A percentile compares a stretch with the other conserved stretches of the same genome.
Evolutionary conservation across 2,888 invertebrate species (phyloP).

Genomic region (Thymelicus acteon): DNA sequence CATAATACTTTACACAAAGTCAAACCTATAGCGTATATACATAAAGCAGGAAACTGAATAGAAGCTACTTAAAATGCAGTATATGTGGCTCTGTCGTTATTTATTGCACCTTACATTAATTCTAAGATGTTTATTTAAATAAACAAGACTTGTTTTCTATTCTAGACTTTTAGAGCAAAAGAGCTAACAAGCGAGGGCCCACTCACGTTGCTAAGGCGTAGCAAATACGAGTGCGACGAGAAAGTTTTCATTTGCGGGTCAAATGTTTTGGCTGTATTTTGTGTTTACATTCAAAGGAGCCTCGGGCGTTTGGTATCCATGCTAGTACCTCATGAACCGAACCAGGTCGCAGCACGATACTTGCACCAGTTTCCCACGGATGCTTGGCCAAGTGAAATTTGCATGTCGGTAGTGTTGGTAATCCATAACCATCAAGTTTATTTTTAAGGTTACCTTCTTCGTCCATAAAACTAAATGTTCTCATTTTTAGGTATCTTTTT

Average conservation of each 20-base stretch:
- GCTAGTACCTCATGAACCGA: slow-evolving; percentile 57
- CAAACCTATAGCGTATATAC: background rate
- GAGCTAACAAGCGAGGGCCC: slow-evolving; percentile 7
- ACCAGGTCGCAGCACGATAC: slow-evolving; percentile 63
- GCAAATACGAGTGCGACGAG: slow-evolving; percentile 19
- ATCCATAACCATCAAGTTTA: slow-evolving; percentile 1
- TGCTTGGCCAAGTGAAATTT: slow-evolving; percentile 33
- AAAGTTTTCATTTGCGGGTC: slow-evolving; percentile 34
- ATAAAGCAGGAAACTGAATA: background rate
- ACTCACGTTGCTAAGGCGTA: slow-evolving; percentile 10
- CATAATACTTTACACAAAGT: background rate
- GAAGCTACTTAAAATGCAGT: background rate
- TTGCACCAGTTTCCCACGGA: slow-evolving; percentile 49
- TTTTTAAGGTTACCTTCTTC: background rate
- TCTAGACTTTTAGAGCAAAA: slow-evolving; percentile 19
- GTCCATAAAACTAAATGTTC: background rate
- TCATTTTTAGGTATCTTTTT: background rate
- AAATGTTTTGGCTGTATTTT: slow-evolving; percentile 31
- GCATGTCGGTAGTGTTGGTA: slow-evolving; percentile 38
- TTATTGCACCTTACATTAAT: background rate
- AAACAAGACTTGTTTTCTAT: background rate
- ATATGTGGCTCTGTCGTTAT: background rate
- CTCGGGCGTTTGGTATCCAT: slow-evolving; percentile 11
- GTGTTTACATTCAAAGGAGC: slow-evolving; percentile 26
- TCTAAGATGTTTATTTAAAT: background rate